phyloP scores from a whole-genome alignment of 2,888 invertebrate species.

The Drosophila fulvimacula region DNA sequence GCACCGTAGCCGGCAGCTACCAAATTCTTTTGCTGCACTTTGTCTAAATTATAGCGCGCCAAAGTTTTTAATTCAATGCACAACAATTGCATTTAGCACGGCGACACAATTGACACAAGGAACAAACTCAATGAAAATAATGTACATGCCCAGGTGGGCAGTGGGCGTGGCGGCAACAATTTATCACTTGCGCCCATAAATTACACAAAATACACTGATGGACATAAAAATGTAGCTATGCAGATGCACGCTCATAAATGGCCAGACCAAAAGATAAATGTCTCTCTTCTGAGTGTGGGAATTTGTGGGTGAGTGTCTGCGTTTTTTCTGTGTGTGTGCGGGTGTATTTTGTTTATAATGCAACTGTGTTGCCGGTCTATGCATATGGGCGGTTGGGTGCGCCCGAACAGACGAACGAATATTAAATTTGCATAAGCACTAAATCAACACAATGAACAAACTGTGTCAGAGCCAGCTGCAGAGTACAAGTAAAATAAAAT shows the following conservation, averaged over 20 bases:
- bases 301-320: constrained; percentile 2
- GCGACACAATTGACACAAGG: constrained; percentile 36
- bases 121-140: constrained; percentile 1
- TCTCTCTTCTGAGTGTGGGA: constrained; percentile 15
- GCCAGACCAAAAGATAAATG: constrained; percentile 61
- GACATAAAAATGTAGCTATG: constrained; percentile 57
- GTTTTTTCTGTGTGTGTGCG: background rate
- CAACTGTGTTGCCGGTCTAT: constrained; percentile 73
- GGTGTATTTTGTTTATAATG: constrained; percentile 64
- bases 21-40: constrained; percentile 51
- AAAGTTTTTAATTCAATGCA: constrained; percentile 71
- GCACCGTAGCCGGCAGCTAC: constrained; percentile 29
- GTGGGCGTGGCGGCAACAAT: constrained; percentile 36
- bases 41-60: constrained; percentile 56
- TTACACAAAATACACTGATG: constrained; percentile 61
- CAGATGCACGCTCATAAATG: constrained; percentile 43
- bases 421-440: constrained; percentile 81
- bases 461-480: constrained; percentile 30
- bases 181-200: constrained; percentile 72
- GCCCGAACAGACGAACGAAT: constrained; percentile 51
- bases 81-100: constrained; percentile 60
- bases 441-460: constrained; percentile 75
- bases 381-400: constrained; percentile 55
- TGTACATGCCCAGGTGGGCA: constrained; percentile 3
- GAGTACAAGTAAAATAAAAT: constrained; percentile 1